These are phyloP conservation scores for Xestia c-nigrum DNA, from an alignment of 2,888 invertebrate species.

Conservation along the genomic window DNA sequence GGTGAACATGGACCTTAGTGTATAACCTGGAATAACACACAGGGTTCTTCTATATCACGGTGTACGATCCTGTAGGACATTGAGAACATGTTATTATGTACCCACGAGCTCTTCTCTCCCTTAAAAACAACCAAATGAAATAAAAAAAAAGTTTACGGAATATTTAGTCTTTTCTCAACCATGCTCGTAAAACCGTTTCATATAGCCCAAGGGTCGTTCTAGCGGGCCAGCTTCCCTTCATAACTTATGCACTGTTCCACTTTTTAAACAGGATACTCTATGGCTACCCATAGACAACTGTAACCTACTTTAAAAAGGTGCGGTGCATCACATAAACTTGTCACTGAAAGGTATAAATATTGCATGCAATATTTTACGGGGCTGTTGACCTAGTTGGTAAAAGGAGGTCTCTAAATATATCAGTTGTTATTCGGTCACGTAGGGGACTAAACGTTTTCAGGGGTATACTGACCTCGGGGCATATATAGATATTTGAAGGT, in stretches of 20 bases:
- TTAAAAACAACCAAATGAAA: not conserved
- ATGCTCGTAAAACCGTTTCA: slow-evolving; percentile 44
- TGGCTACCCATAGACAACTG: slow-evolving; percentile 31
- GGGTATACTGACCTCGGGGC: not conserved
- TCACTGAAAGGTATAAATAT: slow-evolving; percentile 27
- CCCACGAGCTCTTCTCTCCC: not conserved
- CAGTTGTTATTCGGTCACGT: slow-evolving; percentile 24
- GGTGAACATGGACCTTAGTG: too few relatives aligned
- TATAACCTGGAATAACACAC: too few relatives aligned
- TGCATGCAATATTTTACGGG: slow-evolving; percentile 39
- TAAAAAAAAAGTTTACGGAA: slow-evolving; percentile 12
- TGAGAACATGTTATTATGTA: too few relatives aligned
- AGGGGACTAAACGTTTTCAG: slow-evolving; percentile 1
- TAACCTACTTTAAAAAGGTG: slow-evolving; percentile 33
- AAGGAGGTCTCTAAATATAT: slow-evolving; percentile 6
- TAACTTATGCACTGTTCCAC: slow-evolving; percentile 52
- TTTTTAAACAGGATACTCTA: slow-evolving; percentile 52
- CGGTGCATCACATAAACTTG: slow-evolving; percentile 30
- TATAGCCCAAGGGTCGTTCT: slow-evolving; percentile 24
- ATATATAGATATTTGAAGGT: not conserved
- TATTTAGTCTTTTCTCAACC: slow-evolving; percentile 2
- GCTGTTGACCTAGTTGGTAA: slow-evolving; percentile 18
- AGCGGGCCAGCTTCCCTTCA: slow-evolving; percentile 34
- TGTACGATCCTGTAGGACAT: too few relatives aligned
- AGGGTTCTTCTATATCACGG: too few relatives aligned